These are phyloP conservation scores for Varroa destructor DNA, from an alignment of 1,140 invertebrate genomes.

Conservation along the genomic window DNA sequence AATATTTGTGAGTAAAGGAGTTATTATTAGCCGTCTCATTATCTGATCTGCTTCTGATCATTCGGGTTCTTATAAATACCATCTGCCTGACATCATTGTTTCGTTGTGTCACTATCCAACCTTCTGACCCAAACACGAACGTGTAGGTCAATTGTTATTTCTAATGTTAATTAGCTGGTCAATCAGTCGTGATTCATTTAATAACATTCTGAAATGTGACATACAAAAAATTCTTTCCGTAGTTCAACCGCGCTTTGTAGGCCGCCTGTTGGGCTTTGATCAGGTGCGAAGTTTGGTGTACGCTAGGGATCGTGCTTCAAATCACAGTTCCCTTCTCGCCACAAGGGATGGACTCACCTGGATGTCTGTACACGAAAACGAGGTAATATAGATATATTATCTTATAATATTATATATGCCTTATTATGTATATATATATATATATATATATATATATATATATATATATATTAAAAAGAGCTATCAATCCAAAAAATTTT, in stretches of 20 bases:
- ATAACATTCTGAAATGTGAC: neutral
- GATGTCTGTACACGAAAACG: slow-evolving; percentile 16
- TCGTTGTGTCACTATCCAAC: too few species aligned
- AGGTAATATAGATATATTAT: neutral
- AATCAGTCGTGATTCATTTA: neutral
- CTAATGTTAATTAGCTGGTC: too few species aligned
- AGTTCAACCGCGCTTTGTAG: slow-evolving; percentile 15
- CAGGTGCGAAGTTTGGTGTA: slow-evolving; percentile 1
- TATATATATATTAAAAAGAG: neutral
- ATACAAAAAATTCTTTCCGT: neutral
- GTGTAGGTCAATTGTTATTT: too few species aligned
- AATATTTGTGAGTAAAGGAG: too few species aligned
- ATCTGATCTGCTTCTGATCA: too few species aligned
- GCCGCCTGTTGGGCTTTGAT: slow-evolving; percentile 21
- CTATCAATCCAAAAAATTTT: neutral
- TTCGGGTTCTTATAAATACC: too few species aligned
- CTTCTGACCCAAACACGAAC: too few species aligned
- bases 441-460: neutral
- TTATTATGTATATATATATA: neutral
- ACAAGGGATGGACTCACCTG: slow-evolving; percentile 13
- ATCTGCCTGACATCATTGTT: too few species aligned
- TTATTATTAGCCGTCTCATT: too few species aligned
- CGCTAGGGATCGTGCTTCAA: neutral
- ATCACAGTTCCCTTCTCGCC: slow-evolving; percentile 1
- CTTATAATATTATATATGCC: too few species aligned